Conservation (phyloP, 2,888 invertebrate genomes). For the Polyommatus iphigenia region DNA sequence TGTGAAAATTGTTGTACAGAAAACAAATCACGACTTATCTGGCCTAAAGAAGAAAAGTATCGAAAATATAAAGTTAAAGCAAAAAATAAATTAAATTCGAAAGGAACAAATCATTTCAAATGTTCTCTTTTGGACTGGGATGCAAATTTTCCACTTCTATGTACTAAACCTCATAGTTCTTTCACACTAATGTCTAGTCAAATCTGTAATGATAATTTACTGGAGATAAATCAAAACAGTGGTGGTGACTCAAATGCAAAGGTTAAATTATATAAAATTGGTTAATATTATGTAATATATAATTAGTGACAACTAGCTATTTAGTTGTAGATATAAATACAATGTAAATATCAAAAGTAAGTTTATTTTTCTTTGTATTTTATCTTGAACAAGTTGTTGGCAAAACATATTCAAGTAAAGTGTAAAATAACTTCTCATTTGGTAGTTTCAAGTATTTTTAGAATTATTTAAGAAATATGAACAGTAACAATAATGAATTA, state of each 20-base stretch:
- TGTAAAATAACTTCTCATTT: too few relatives aligned
- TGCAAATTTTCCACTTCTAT: constrained; percentile 68
- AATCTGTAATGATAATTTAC: constrained; percentile 60
- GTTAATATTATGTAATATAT: constrained; percentile 17
- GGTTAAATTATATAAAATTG: constrained; percentile 47
- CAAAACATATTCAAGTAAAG: background rate
- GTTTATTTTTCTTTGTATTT: background rate
- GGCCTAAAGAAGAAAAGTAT: constrained; percentile 68
- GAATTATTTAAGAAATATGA: background rate
- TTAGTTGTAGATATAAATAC: background rate
- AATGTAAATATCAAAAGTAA: background rate
- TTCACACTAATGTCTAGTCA: constrained; percentile 68
- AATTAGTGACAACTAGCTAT: too few relatives aligned
- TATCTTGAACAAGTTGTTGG: background rate
- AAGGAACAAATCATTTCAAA: constrained; percentile 66
- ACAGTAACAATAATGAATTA: background rate
- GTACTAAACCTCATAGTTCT: constrained; percentile 69
- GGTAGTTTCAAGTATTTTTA: background rate
- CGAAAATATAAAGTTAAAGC: constrained; percentile 64
- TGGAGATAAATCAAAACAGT: constrained; percentile 66
- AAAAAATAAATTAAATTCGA: constrained; percentile 42
- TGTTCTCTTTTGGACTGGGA: constrained; percentile 69
- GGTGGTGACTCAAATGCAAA: constrained; percentile 66
- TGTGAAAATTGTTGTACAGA: constrained; percentile 52
- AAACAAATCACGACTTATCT: constrained; percentile 45